Percentiles rank a stretch among this genome's conserved stretches.
phyloP scores from a whole-genome alignment of 2,797 vertebrate species.

The Peromyscus attwateri region DNA sequence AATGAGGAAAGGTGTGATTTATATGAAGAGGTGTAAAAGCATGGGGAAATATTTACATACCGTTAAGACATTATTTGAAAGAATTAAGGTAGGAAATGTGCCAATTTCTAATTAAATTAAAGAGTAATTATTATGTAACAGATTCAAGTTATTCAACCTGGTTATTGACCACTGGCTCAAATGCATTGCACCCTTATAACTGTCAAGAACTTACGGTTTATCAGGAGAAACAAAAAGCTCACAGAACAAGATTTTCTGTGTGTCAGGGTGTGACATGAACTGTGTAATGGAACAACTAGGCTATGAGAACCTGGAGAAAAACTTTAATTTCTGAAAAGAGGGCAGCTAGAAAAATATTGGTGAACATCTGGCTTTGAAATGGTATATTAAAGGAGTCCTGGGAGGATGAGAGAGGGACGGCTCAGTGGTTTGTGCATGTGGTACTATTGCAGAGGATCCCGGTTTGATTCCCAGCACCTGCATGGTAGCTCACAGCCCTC shows the following conservation, averaged over 20 bases:
- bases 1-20: not conserved
- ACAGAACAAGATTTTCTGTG: not conserved
- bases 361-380: not conserved
- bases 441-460: not conserved
- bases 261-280: not conserved
- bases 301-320: not conserved
- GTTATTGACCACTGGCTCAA: not conserved
- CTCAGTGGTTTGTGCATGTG: too few species aligned
- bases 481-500: too few species aligned
- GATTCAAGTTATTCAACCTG: slow-evolving; percentile 11
- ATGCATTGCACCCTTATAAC: not conserved
- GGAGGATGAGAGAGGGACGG: too few species aligned
- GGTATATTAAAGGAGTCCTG: not conserved
- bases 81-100: slow-evolving; percentile 26
- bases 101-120: slow-evolving; percentile 32
- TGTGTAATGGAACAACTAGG: not conserved
- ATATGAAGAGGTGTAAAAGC: not conserved
- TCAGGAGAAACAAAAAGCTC: slow-evolving; percentile 26
- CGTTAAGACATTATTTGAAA: slow-evolving; percentile 5
- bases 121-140: not conserved
- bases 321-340: not conserved
- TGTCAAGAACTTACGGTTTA: not conserved
- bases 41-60: slow-evolving; percentile 10
- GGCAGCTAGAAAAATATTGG: not conserved
- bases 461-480: not conserved